Evolutionary conservation across 2,888 invertebrate genomes (phyloP).

Genomic region (Macropis europaea): DNA sequence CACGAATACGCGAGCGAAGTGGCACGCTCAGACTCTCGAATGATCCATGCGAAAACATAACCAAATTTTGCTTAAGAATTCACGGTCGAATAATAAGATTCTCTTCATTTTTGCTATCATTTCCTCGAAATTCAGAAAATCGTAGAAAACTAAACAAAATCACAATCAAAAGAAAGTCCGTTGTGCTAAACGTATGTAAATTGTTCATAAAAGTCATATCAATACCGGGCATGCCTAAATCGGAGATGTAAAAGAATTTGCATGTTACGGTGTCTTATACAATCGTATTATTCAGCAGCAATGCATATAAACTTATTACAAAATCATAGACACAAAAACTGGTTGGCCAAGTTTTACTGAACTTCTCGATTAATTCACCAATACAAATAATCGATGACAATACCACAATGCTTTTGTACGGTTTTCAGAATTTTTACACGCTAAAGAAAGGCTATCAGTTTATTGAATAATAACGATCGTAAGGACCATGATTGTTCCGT

Average conservation of each 20-base stretch:
- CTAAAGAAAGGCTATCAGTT: no score
- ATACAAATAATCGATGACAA: not conserved
- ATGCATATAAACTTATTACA: no score
- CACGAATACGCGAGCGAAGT: conserved; percentile 5
- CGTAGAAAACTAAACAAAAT: no score
- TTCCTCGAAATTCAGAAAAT: no score
- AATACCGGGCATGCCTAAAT: no score
- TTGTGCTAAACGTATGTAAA: no score
- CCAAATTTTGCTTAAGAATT: conserved; percentile 14
- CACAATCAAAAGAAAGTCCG: no score
- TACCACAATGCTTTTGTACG: not conserved
- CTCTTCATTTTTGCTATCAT: no score
- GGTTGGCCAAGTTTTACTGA: not conserved
- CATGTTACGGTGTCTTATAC: not conserved
- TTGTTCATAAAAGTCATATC: no score
- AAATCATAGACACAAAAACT: conserved; percentile 5
- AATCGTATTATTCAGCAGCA: conserved; percentile 7
- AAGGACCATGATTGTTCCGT: not conserved
- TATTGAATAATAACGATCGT: not conserved
- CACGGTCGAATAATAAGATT: no score
- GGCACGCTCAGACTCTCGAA: conserved; percentile 16
- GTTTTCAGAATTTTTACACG: no score
- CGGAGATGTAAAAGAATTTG: no score
- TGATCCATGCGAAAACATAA: not conserved
- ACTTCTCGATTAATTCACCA: not conserved